Base-by-base conservation (phyloP, 1,140 invertebrate genomes). In the Psix sp. region DNA sequence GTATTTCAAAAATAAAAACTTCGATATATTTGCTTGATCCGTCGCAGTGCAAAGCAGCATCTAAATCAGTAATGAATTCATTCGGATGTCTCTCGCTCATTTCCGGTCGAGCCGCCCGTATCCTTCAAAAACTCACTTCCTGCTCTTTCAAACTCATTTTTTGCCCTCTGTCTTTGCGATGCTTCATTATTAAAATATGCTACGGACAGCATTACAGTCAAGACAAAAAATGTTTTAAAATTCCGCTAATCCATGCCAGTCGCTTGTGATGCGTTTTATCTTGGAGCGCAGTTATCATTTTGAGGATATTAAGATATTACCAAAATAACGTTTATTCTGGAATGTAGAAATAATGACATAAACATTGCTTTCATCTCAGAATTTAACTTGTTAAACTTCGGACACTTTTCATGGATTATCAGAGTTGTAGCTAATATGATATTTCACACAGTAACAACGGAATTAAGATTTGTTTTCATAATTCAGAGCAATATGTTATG, bases 61-160 rank as follows among this genome's bases (percentile, higher is more conserved):
- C 45, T 82, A 78, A 85, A 84, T 84, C 63, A 80, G 74, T 82
- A 79, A 85, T 80, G 78, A 81, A 77, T 77, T 70, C 74, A 76
- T 76, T 71, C 76, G 65, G 38, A 77, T 80, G 79, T 80, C 77
- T 80, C 79, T 78, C 51, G 74, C 76, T 81, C 79, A 83, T 84
- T 85, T 84, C 82, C 83, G 60, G 82, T 45, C 70, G 48, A 65
- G 36, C 76, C 48, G 35, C 33, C 45, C 40, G 38, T 51, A 49
- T 60, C 59, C 40, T 70, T 71, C 43, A 70, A 77, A 77, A 74
- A 71, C 51, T 76, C 72, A 48, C 74, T 80, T 81, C 80, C 76
- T 76, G 56, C 73, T 75, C 67, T 73, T 51, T 51, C 39, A 16
- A 60, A 73, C 77, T 66, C 60, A 75, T 52, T 81, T 79, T 74